These are phyloP conservation scores for Numida meleagris DNA, from an alignment of 2,113 vertebrate species.

Conservation along the genomic window DNA sequence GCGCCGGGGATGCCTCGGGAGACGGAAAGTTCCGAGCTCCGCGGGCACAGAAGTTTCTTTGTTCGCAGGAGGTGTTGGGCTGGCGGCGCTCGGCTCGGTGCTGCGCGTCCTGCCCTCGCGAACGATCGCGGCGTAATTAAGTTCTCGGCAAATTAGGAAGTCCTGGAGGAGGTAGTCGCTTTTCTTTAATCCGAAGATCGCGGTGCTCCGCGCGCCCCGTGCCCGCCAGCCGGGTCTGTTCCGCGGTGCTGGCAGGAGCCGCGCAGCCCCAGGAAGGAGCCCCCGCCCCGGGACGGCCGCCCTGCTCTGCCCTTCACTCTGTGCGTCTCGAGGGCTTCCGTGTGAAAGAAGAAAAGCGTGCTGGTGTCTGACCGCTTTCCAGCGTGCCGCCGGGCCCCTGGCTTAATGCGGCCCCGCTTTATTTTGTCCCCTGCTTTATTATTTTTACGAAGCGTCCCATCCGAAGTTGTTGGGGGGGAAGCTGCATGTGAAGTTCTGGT, in stretches of 20 bases:
- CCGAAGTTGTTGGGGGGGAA: background rate
- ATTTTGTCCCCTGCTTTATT: background rate
- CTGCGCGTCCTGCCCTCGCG: background rate
- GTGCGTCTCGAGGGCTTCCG: background rate
- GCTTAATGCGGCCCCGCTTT: background rate
- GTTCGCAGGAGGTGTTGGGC: conserved; percentile 63
- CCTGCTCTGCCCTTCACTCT: background rate
- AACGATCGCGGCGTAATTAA: background rate
- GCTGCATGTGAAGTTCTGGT: background rate
- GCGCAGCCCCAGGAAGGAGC: too few relatives aligned
- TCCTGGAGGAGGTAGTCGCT: background rate
- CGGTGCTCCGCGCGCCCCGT: background rate
- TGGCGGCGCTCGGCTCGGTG: background rate
- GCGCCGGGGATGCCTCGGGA: background rate
- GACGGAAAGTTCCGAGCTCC: conserved; percentile 51
- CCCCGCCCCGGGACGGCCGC: too few relatives aligned
- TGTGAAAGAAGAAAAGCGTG: background rate
- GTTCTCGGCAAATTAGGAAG: background rate
- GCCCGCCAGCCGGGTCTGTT: background rate
- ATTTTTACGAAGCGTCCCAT: background rate
- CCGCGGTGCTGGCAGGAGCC: too few relatives aligned
- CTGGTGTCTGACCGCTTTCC: background rate
- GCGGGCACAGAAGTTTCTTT: conserved; percentile 74
- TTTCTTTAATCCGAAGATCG: background rate
- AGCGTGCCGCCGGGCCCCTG: background rate